These are phyloP conservation scores for Murina feae DNA, from an alignment of 2,113 vertebrate genomes.

Conservation along the genomic window DNA sequence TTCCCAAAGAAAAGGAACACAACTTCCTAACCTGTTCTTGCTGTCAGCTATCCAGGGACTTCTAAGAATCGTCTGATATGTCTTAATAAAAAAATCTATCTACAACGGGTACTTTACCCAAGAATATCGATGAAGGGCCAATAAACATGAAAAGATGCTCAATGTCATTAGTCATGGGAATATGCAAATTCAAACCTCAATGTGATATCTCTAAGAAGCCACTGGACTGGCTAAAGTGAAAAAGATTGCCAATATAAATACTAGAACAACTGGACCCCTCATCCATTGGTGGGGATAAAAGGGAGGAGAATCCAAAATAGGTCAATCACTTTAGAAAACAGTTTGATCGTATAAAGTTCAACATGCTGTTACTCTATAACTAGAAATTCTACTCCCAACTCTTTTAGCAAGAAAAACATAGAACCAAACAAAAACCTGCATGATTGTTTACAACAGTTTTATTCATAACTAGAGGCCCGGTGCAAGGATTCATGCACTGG, in stretches of 20 bases:
- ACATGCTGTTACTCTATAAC: neutral
- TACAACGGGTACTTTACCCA: neutral
- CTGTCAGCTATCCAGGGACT: neutral
- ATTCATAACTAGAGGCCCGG: neutral
- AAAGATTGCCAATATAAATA: neutral
- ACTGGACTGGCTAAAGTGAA: neutral
- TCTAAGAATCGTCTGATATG: neutral
- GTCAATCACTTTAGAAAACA: neutral
- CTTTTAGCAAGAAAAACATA: neutral
- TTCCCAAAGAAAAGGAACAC: neutral
- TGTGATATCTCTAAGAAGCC: neutral
- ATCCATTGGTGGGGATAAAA: neutral
- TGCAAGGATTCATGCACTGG: no score
- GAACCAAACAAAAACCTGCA: neutral
- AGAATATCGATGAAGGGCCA: neutral
- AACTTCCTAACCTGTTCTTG: neutral
- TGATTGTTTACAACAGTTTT: neutral
- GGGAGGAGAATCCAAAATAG: neutral
- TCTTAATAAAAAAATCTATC: conserved; percentile 2
- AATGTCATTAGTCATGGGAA: neutral
- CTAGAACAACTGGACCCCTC: neutral
- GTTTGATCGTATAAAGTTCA: neutral
- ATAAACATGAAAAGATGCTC: neutral
- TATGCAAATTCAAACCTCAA: neutral
- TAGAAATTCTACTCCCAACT: neutral